Conservation (phyloP, 1,140 invertebrate species). For the Ruditapes philippinarum region DNA sequence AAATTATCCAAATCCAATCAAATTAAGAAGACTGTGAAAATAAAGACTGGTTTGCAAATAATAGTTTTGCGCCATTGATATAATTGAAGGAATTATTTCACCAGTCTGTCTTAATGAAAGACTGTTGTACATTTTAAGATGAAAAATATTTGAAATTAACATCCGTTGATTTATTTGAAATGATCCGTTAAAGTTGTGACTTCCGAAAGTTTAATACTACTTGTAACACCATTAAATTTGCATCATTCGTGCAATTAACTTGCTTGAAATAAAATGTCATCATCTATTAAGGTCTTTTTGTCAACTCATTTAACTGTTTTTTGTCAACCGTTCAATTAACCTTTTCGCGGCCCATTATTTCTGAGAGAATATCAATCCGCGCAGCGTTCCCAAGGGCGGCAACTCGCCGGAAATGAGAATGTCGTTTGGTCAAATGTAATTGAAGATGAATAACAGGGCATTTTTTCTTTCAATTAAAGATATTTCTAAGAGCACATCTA, state of each 20-base stretch:
- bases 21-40: too few species aligned
- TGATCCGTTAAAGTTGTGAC: too few species aligned
- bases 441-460: slow-evolving; percentile 26
- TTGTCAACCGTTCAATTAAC: slow-evolving; percentile 9
- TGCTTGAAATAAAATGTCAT: neutral
- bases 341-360: neutral
- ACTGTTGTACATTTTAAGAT: too few species aligned
- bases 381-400: slow-evolving; percentile 13
- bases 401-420: slow-evolving; percentile 30
- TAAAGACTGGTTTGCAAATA: too few species aligned
- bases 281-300: neutral
- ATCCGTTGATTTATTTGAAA: too few species aligned
- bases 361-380: neutral
- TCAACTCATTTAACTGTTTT: neutral
- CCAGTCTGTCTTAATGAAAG: too few species aligned
- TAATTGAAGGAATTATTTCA: too few species aligned
- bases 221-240: neutral
- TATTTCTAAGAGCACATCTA: slow-evolving; percentile 5
- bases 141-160: too few species aligned
- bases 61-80: too few species aligned
- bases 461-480: slow-evolving; percentile 35
- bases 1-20: too few species aligned
- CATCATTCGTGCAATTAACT: neutral
- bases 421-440: slow-evolving; percentile 14
- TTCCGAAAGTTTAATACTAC: too few species aligned